Evolutionary conservation across 2,113 vertebrate genomes (phyloP).

Genomic region (Cyphomyrus discorhynchus): DNA sequence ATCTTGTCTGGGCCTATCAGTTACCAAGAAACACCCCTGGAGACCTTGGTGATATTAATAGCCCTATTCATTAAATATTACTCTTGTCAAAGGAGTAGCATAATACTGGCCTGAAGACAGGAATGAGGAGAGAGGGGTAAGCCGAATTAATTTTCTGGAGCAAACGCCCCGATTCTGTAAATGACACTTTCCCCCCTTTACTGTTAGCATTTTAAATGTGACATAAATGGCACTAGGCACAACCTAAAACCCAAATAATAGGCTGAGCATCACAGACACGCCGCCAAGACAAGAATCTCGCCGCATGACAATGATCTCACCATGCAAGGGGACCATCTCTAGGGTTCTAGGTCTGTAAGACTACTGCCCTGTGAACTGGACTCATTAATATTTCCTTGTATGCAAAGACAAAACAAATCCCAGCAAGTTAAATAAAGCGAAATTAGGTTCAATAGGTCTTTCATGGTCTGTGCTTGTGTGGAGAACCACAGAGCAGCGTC

Average conservation of each 20-base stretch:
- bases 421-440: neutral
- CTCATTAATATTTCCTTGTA: slow-evolving; percentile 11
- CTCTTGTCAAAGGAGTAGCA: slow-evolving; percentile 91
- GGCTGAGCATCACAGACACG: slow-evolving; percentile 28
- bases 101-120: slow-evolving; percentile 94
- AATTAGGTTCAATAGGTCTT: slow-evolving; percentile 7
- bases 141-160: slow-evolving; percentile 88
- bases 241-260: slow-evolving; percentile 90
- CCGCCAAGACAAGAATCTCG: neutral
- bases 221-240: slow-evolving; percentile 84
- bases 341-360: neutral
- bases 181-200: slow-evolving; percentile 77
- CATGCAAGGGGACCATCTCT: neutral
- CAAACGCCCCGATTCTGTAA: slow-evolving; percentile 85
- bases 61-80: slow-evolving; percentile 96
- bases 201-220: slow-evolving; percentile 93
- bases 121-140: slow-evolving; percentile 81
- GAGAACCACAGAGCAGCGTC: neutral
- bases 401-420: slow-evolving; percentile 8
- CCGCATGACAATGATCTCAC: neutral
- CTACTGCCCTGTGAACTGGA: neutral
- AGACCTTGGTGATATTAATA: slow-evolving; percentile 89
- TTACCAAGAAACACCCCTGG: slow-evolving; percentile 79
- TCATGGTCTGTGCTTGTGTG: neutral
- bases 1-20: slow-evolving; percentile 69